Conservation (phyloP, 2,888 invertebrate species). For the Amaurobius ferox region DNA sequence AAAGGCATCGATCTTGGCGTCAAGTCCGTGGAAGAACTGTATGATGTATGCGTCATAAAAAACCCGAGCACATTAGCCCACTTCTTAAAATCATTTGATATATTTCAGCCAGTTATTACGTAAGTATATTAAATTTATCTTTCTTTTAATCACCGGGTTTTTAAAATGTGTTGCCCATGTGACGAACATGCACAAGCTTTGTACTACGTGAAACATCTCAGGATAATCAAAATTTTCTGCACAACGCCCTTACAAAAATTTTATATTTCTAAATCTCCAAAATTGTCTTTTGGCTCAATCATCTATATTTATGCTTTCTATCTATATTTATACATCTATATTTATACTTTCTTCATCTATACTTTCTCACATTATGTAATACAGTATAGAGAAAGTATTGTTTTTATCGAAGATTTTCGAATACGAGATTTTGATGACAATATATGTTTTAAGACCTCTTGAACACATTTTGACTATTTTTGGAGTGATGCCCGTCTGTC, state of each 20-base stretch:
- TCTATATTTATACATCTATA: too few relatives aligned
- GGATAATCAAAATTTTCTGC: background rate
- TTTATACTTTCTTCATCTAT: too few relatives aligned
- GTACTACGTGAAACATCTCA: background rate
- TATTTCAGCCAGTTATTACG: conserved; percentile 77
- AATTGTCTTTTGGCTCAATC: too few relatives aligned
- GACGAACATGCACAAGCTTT: too few relatives aligned
- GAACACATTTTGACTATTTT: too few relatives aligned
- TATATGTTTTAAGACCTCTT: too few relatives aligned
- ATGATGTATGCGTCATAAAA: conserved; percentile 77
- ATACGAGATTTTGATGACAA: too few relatives aligned
- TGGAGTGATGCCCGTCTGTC: too few relatives aligned
- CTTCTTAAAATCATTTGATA: conserved; percentile 78
- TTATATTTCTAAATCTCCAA: background rate
- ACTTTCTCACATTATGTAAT: too few relatives aligned
- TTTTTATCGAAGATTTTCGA: too few relatives aligned
- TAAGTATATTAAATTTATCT: conserved; percentile 73
- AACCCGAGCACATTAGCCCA: conserved; percentile 77
- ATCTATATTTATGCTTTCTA: too few relatives aligned
- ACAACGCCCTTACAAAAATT: background rate
- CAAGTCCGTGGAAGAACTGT: conserved; percentile 78
- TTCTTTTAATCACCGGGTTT: background rate
- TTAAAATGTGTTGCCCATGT: background rate
- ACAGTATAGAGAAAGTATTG: too few relatives aligned
- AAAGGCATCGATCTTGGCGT: conserved; percentile 76